Base-by-base conservation (phyloP, 2,113 vertebrate species). In the Anseranas semipalmata region DNA sequence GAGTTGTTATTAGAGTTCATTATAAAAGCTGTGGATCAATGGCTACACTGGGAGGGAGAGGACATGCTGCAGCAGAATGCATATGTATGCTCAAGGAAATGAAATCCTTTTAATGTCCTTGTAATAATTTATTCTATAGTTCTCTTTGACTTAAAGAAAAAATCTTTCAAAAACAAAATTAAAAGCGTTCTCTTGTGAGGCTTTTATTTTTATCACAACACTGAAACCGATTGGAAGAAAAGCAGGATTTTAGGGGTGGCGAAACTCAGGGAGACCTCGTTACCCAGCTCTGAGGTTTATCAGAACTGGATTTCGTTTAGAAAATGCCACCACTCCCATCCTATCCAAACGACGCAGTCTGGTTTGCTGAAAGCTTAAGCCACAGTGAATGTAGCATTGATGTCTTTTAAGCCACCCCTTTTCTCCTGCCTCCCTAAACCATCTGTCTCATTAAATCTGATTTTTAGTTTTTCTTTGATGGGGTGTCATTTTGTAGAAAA, bases 1-100 rank as follows among this genome's bases (percentile, higher is more conserved):
- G 98, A 99, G 99, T 99, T 98, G 98, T 98, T 98, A 98, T 98
- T 98, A 98, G 98, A 98, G 98, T 99, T 98, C 98, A 98, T 99
- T 99, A 98, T 97, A 98, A 97, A 98, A 98, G 97, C 98, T 93
- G 95, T 97, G 96, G 99, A 99, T 99, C 99, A 98, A 99, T 99
- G 98, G 97, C 97, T 98, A 94, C 98, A 98, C 97, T 97, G 89
- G 98, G 96, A 98, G 98, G 97, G 97, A 98, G 96, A 96, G 95
- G 98, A 98, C 97, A 97, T 73, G 92, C 97, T 90, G 95, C 95
- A 96, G 90, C 95, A 94, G 95, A 96, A 98, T 97, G 94, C 96
- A 97, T 98, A 94, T 96, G 93, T 90, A 92, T 96, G 96, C 96
- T 98, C 94, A 97, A 98, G 97, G 96, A 98, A 98, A 98, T 97